A percentile compares a stretch with the other conserved stretches of the same genome.
phyloP scores from a whole-genome alignment of 92 coral and sea anemone species.

The Zoanthus solanderi region DNA sequence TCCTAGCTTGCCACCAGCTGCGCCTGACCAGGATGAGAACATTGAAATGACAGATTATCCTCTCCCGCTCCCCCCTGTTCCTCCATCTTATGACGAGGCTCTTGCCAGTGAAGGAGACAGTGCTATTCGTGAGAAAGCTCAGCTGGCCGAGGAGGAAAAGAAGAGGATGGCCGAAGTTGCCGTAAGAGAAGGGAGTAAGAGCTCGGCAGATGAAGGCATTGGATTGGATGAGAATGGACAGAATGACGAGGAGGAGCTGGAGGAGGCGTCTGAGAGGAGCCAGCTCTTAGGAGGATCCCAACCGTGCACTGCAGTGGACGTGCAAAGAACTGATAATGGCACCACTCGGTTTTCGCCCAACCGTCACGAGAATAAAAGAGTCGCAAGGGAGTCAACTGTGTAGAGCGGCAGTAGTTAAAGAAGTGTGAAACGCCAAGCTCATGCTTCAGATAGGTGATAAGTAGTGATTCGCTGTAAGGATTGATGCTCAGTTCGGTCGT shows the following conservation, averaged over 20 bases:
- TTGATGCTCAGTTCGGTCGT: background rate
- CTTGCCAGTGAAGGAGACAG: constrained; percentile 20
- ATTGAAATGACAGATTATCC: constrained; percentile 27
- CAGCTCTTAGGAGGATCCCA: background rate
- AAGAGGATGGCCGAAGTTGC: constrained; percentile 24
- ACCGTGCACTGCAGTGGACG: background rate
- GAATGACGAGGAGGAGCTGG: constrained; percentile 16
- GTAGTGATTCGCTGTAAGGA: background rate
- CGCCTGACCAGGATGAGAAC: constrained; percentile 22
- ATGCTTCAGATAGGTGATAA: background rate
- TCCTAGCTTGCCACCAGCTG: constrained; percentile 29
- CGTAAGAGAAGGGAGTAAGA: constrained; percentile 38
- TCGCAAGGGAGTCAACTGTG: constrained; percentile 19
- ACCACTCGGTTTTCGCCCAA: constrained; percentile 12
- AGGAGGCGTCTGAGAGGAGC: constrained; percentile 19
- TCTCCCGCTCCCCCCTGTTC: constrained; percentile 46
- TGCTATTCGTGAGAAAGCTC: constrained; percentile 34
- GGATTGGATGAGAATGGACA: constrained; percentile 45
- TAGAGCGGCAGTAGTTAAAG: background rate
- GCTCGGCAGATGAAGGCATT: constrained; percentile 43
- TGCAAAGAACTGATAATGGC: background rate
- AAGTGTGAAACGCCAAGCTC: background rate
- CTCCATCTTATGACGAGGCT: constrained; percentile 35
- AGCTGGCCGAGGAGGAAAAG: constrained; percentile 37
- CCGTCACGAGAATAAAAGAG: background rate